Conservation (phyloP, 2,888 invertebrate genomes). For the Miltochrista miniata region DNA sequence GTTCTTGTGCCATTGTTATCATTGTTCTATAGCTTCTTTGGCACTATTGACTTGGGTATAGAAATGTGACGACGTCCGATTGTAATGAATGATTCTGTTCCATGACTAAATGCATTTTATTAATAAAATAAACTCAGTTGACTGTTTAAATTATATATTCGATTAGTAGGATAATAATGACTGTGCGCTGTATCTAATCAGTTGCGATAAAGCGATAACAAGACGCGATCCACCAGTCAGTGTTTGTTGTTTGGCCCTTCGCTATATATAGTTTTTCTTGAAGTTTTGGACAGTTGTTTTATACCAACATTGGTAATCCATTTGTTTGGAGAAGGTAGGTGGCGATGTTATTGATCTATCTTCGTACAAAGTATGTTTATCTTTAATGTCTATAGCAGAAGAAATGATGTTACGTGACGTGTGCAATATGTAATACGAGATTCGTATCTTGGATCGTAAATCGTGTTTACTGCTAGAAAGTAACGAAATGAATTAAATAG, state of each 20-base stretch:
- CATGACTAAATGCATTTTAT: slow-evolving; percentile 10
- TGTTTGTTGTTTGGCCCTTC: slow-evolving; percentile 56
- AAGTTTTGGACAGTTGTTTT: slow-evolving; percentile 11
- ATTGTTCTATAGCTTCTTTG: background rate
- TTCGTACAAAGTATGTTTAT: background rate
- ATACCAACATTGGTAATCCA: slow-evolving; percentile 29
- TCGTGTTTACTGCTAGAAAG: too few species aligned
- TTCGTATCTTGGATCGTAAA: too few species aligned
- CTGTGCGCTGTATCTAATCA: slow-evolving; percentile 71
- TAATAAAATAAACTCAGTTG: slow-evolving; percentile 36
- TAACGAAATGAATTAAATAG: too few species aligned
- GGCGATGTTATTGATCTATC: background rate
- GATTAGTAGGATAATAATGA: slow-evolving; percentile 74
- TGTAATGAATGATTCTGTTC: slow-evolving; percentile 24
- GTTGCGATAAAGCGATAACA: slow-evolving; percentile 66
- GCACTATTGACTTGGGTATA: too few species aligned
- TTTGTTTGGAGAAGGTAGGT: slow-evolving; percentile 29
- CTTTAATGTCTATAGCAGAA: background rate
- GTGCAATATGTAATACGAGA: too few species aligned
- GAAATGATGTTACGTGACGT: background rate
- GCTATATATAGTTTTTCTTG: slow-evolving; percentile 37
- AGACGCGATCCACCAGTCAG: slow-evolving; percentile 49
- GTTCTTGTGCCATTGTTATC: too few species aligned
- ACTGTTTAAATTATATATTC: slow-evolving; percentile 52
- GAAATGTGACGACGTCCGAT: slow-evolving; percentile 8